phyloP scores from a whole-genome alignment of 2,797 vertebrate species.

The Lepus oiostolus region DNA sequence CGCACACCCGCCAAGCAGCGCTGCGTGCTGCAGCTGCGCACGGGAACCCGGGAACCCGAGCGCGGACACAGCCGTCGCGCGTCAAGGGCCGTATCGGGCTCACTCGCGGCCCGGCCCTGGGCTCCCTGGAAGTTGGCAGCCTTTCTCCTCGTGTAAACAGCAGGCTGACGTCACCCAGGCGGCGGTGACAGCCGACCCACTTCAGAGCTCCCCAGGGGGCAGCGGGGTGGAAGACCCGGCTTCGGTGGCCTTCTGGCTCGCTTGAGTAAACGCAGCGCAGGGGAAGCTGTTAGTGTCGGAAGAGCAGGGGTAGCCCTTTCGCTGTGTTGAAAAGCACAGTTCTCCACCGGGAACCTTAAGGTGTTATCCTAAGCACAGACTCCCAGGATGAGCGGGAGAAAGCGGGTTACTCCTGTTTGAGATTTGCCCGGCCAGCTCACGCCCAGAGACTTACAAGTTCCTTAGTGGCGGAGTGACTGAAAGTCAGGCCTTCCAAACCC shows the following conservation, averaged over 20 bases:
- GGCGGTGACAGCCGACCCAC: constrained; percentile 78
- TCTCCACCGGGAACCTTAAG: constrained; percentile 44
- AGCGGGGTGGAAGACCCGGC: constrained; percentile 85
- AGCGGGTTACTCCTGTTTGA: constrained; percentile 37
- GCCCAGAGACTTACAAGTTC: constrained; percentile 48
- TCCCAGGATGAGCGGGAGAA: not conserved
- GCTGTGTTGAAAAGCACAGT: not conserved
- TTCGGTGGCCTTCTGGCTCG: constrained; percentile 86
- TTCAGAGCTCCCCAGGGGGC: constrained; percentile 83
- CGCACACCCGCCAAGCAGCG: not conserved
- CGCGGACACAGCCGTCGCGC: constrained; percentile 40
- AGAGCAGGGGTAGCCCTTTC: not conserved
- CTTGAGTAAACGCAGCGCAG: constrained; percentile 82
- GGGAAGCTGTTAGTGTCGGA: constrained; percentile 78
- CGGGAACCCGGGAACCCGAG: not conserved
- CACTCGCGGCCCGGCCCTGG: constrained; percentile 83
- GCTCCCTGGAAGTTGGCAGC: constrained; percentile 88
- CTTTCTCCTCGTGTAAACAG: constrained; percentile 88
- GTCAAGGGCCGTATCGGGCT: constrained; percentile 84
- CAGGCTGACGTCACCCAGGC: constrained; percentile 86
- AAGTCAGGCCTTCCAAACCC: constrained; percentile 7
- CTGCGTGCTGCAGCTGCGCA: constrained; percentile 18
- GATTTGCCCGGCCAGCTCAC: not conserved
- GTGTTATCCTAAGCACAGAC: not conserved
- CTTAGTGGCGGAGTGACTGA: not conserved